Evolutionary conservation across 1,140 invertebrate species (phyloP).

Genomic region (Saccostrea glomerata): DNA sequence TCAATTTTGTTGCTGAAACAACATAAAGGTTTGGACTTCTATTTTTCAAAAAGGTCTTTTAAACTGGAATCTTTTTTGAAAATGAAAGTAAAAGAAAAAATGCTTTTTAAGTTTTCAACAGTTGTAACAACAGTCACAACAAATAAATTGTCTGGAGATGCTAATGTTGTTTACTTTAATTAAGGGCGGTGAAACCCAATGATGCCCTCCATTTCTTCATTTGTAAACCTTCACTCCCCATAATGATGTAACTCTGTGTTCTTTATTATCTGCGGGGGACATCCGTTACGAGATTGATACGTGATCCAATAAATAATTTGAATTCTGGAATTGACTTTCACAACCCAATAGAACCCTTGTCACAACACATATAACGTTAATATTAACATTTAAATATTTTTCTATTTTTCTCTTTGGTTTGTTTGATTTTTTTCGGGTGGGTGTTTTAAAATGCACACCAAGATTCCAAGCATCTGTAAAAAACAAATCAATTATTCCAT

Average conservation of each 20-base stretch:
- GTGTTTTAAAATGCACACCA: conserved; percentile 2
- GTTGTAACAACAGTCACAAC: conserved; percentile 15
- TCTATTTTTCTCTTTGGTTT: conserved; percentile 29
- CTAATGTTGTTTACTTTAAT: conserved; percentile 37
- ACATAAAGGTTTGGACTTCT: too few species aligned
- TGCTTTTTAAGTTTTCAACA: not conserved
- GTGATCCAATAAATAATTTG: conserved; percentile 30
- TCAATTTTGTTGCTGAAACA: too few species aligned
- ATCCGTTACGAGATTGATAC: conserved; percentile 6
- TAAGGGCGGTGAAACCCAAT: conserved; percentile 19
- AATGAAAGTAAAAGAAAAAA: not conserved
- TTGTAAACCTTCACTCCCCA: not conserved
- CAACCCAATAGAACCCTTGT: conserved; percentile 2
- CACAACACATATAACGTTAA: conserved; percentile 20
- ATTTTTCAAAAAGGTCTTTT: too few species aligned
- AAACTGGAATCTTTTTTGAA: not conserved
- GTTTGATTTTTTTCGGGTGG: conserved; percentile 15
- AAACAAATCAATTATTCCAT: conserved; percentile 21
- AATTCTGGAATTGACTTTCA: conserved; percentile 33
- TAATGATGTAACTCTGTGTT: conserved; percentile 9
- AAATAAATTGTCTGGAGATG: conserved; percentile 18
- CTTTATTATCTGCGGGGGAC: not conserved
- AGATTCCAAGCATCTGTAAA: conserved; percentile 12
- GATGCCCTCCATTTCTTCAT: conserved; percentile 20
- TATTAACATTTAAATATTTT: conserved; percentile 38